phyloP scores from a whole-genome alignment of 2,797 vertebrate species.

The Gymnopithys bicolor region DNA sequence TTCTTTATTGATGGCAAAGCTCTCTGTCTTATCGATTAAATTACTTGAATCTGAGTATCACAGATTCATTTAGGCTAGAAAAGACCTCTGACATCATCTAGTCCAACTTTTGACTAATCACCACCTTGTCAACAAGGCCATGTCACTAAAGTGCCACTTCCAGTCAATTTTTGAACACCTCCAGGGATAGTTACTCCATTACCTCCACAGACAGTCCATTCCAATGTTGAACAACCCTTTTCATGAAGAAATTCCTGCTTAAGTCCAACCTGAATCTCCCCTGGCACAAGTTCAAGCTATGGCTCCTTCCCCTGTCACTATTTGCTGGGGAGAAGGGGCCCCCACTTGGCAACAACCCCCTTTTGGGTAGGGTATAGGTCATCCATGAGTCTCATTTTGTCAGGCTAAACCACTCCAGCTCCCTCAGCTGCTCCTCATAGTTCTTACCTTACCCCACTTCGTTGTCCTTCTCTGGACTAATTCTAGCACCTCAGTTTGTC shows the following conservation, averaged over 20 bases:
- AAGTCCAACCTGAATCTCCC: not conserved
- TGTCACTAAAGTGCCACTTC: fast-evolving
- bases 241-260: not conserved
- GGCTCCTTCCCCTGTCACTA: not conserved
- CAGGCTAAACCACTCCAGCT: not conserved
- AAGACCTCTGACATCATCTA: fast-evolving
- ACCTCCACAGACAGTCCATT: not conserved
- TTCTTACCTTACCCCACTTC: fast-evolving
- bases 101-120: not conserved
- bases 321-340: not conserved
- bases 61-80: not conserved
- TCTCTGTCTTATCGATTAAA: not conserved
- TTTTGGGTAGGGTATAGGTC: not conserved
- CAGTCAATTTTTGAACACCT: not conserved
- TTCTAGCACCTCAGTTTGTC: not conserved
- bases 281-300: not conserved
- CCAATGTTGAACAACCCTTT: not conserved
- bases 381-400: not conserved
- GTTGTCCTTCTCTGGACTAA: fast-evolving
- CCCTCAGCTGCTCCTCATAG: fast-evolving
- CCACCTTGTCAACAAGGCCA: not conserved
- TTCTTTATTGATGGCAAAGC: not conserved
- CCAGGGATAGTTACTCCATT: no score
- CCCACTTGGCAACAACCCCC: not conserved
- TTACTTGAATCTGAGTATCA: not conserved